Percentiles rank a stretch among this genome's conserved stretches.
Conservation (phyloP, 2,888 invertebrate species). For the Erynnis tages region DNA sequence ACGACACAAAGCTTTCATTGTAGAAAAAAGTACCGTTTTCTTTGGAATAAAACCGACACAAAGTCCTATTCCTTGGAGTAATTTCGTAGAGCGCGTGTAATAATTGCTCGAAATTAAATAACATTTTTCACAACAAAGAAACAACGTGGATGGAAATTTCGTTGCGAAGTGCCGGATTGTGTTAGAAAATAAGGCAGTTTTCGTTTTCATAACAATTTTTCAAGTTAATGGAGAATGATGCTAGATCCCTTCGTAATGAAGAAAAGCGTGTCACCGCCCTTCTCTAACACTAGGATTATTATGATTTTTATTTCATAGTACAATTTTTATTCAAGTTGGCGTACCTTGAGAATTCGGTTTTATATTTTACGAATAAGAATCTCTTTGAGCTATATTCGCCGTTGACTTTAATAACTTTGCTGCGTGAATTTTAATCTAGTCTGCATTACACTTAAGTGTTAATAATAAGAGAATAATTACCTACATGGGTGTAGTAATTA, state of each 20-base stretch:
- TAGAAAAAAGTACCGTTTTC: constrained; percentile 55
- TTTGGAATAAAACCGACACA: constrained; percentile 64
- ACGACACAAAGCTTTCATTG: constrained; percentile 67
- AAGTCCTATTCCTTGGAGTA: constrained; percentile 76
- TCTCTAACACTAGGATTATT: constrained; percentile 20
- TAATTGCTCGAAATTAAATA: constrained; percentile 79
- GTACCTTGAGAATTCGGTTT: not conserved
- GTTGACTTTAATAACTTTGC: constrained; percentile 10
- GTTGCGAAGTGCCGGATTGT: constrained; percentile 59
- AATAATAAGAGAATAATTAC: too few relatives aligned
- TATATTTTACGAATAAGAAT: not conserved
- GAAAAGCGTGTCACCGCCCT: constrained; percentile 23
- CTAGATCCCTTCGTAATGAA: constrained; percentile 28
- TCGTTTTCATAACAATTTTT: constrained; percentile 61
- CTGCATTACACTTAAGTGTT: too few relatives aligned
- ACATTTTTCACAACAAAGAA: constrained; percentile 76
- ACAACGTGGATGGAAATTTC: constrained; percentile 65
- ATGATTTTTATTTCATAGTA: constrained; percentile 11
- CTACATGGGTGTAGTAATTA: too few relatives aligned
- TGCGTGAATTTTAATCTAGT: not conserved
- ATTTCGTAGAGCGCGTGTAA: constrained; percentile 78
- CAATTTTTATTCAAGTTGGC: constrained; percentile 3
- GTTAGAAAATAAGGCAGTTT: constrained; percentile 58
- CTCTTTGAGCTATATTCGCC: not conserved
- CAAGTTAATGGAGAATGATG: constrained; percentile 64